Conservation (phyloP, 2,113 vertebrate genomes). For the Chitala chitala region DNA sequence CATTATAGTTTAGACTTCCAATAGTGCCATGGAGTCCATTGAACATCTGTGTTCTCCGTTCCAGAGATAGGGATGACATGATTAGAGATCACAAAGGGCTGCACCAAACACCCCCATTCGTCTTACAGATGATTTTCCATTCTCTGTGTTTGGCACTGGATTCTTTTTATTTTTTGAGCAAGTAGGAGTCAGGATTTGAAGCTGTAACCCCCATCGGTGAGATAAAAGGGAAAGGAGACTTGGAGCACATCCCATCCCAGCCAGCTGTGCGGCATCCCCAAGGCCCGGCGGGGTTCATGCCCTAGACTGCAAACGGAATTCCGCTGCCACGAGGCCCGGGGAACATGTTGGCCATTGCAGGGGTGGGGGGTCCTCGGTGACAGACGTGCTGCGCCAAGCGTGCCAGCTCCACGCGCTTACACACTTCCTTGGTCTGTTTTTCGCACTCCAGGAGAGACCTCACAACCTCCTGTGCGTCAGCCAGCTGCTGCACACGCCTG, state of each 20-base stretch:
- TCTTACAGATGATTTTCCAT: constrained; percentile 12
- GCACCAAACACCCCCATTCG: background rate
- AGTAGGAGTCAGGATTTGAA: background rate
- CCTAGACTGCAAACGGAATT: constrained; percentile 50
- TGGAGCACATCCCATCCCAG: constrained; percentile 61
- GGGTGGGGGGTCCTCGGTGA: no score
- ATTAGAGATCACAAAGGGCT: background rate
- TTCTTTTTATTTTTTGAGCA: background rate
- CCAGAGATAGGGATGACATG: background rate
- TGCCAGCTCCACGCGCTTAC: constrained; percentile 64
- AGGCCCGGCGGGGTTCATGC: constrained; percentile 49
- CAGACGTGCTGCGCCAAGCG: constrained; percentile 63
- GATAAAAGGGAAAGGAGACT: constrained; percentile 70
- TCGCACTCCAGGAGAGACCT: constrained; percentile 59
- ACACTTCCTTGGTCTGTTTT: constrained; percentile 68
- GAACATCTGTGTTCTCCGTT: background rate
- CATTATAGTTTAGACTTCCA: background rate
- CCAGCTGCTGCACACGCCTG: background rate
- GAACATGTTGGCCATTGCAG: constrained; percentile 65
- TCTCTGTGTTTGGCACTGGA: background rate
- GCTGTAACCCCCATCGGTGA: constrained; percentile 56
- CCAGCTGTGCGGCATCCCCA: constrained; percentile 74
- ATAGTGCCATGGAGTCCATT: background rate
- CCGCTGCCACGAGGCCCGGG: constrained; percentile 65
- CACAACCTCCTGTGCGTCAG: constrained; percentile 16